Percentiles rank a stretch among this genome's conserved stretches.
Evolutionary conservation across 1,140 invertebrate genomes (phyloP).

Genomic region (Forficula auricularia): DNA sequence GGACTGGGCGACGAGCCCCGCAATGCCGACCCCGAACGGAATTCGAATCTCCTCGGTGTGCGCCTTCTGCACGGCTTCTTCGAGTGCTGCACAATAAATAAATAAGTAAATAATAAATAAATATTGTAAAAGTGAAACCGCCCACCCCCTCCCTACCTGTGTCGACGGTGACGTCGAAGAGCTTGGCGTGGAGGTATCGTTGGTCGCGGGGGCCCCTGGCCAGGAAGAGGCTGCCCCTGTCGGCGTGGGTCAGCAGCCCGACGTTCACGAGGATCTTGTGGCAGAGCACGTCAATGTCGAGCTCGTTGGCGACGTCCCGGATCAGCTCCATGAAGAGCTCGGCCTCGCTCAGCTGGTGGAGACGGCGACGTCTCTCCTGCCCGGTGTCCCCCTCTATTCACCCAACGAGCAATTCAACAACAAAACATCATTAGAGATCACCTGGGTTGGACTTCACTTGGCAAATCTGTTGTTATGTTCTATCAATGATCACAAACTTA

Average conservation of each 20-base stretch:
- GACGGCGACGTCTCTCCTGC: constrained; percentile 27
- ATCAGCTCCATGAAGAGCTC: constrained; percentile 86
- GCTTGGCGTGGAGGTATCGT: constrained; percentile 69
- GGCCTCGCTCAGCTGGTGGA: constrained; percentile 50
- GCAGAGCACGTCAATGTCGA: constrained; percentile 81
- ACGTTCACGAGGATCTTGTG: constrained; percentile 90
- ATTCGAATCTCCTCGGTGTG: constrained; percentile 65
- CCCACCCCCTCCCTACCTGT: no score
- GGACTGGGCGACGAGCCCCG: constrained; percentile 69
- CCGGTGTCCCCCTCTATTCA: constrained; percentile 8
- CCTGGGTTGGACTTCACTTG: constrained; percentile 1
- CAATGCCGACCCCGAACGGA: constrained; percentile 79
- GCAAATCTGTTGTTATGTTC: neutral
- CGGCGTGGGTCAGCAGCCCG: constrained; percentile 65
- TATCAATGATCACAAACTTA: neutral
- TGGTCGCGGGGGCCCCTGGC: constrained; percentile 57
- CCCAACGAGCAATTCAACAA: constrained; percentile 8
- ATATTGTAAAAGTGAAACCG: no score
- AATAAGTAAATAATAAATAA: no score
- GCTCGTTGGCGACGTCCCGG: constrained; percentile 77
- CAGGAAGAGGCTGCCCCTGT: constrained; percentile 72
- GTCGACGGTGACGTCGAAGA: constrained; percentile 79
- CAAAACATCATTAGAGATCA: constrained; percentile 4
- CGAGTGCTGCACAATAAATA: constrained; percentile 47
- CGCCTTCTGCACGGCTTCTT: constrained; percentile 51